Base-by-base conservation (phyloP, 2,113 vertebrate species). In the Spheniscus mendiculus region DNA sequence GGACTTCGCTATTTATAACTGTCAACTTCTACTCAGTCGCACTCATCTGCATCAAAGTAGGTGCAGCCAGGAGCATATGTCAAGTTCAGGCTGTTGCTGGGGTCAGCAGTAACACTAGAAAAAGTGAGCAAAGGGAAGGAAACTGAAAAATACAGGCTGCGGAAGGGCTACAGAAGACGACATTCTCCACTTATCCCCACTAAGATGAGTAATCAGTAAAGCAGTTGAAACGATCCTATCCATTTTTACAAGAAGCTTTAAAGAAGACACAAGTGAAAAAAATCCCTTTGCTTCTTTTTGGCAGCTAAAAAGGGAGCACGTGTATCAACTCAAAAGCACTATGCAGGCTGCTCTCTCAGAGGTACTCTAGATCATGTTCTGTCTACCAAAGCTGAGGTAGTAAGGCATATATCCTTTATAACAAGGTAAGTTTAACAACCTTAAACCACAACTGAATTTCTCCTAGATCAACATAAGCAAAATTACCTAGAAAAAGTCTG, bases 1-100 rank as follows among this genome's bases (percentile, higher is more conserved):
- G 87, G 73, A 67, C 89, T 90, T 9, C 25, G 44, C 70, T 96
- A 94, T 97, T 94, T 94, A 76, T 91, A 97, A 65, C 81, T 91
- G 42, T 23, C 23, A 71, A 25, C 50, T 96, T 89, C 50, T 67
- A 63, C 82, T 84, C 42, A 10, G 71, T 56, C 0, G 0, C 40
- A n/a, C 16, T 58, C 87, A 71, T 71, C 77, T 69, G 81, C 0
- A 0, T 89, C 73, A 53, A 82, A 87, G 91, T 5, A 29, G 44
- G 38, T 27, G 34, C 81, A 87, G 87, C 65, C 89, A 93, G 69
- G 42, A 83, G 50, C 1, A 0, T 29, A 42, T 6, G 29, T 83
- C 47, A 86, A 74, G 47, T 71, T 87, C 55, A 84, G 65, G 44
- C 69, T 67, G 38, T 12, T 44, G n/a, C 81, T 76, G 69, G 25